Percentiles rank a stretch among this genome's conserved stretches.
phyloP scores from a whole-genome alignment of 2,797 vertebrate species.

The Serranus cabrilla region DNA sequence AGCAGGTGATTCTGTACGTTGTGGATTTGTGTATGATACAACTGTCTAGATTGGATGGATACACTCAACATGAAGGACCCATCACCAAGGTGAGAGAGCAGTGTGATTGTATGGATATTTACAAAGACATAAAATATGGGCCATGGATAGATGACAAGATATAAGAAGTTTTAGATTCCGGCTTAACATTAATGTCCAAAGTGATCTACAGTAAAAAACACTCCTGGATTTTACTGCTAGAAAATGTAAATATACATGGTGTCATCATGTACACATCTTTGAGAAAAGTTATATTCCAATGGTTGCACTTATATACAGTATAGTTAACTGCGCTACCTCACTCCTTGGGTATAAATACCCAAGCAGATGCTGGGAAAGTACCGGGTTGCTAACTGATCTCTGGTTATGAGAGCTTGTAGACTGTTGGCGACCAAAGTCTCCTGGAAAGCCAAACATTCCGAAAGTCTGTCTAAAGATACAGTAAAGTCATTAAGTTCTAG shows the following conservation, averaged over 20 bases:
- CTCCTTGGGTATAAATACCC: slow-evolving; percentile 81
- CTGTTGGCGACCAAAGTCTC: slow-evolving; percentile 62
- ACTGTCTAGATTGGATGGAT: slow-evolving; percentile 23
- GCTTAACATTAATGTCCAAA: not conserved
- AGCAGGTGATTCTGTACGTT: slow-evolving; percentile 37
- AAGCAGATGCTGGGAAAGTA: slow-evolving; percentile 84
- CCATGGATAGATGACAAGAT: not conserved
- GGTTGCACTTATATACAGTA: slow-evolving; percentile 37
- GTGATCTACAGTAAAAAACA: accelerated
- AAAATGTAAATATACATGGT: not conserved
- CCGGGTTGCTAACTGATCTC: slow-evolving; percentile 80
- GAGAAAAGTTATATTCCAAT: not conserved
- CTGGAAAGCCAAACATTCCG: slow-evolving; percentile 68
- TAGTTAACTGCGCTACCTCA: slow-evolving; percentile 45
- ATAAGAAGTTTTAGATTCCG: not conserved
- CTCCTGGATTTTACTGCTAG: not conserved
- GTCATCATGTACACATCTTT: not conserved
- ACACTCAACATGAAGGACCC: slow-evolving; percentile 71
- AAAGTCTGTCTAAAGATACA: slow-evolving; percentile 59
- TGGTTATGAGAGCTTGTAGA: slow-evolving; percentile 81
- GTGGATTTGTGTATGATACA: slow-evolving; percentile 47
- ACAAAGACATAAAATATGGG: not conserved
- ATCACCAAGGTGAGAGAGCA: slow-evolving; percentile 85
- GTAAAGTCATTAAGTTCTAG: slow-evolving; percentile 53
- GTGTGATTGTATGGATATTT: slow-evolving; percentile 2